These are phyloP conservation scores for Sebastolobus altivelis DNA, from an alignment of 2,797 vertebrate species.

Conservation along the genomic window DNA sequence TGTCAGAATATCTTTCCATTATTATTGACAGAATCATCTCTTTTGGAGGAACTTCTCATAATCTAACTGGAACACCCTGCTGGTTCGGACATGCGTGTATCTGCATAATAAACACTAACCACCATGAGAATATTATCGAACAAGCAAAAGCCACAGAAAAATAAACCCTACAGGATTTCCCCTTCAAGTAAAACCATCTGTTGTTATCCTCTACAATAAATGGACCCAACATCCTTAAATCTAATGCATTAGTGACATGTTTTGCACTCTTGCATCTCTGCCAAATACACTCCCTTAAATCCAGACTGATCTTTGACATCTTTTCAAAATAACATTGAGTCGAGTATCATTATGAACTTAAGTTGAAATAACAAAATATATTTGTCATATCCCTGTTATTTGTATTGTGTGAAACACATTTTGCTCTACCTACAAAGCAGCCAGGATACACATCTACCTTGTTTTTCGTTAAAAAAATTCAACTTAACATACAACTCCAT, in stretches of 20 bases:
- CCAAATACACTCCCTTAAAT: constrained; percentile 30
- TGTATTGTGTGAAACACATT: constrained; percentile 6
- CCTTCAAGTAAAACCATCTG: constrained; percentile 75
- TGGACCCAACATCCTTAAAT: constrained; percentile 42
- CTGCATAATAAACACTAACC: constrained; percentile 75
- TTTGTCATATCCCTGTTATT: constrained; percentile 12
- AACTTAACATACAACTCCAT: constrained; percentile 30
- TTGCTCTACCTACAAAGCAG: constrained; percentile 13
- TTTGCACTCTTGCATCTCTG: constrained; percentile 40
- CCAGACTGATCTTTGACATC: constrained; percentile 10
- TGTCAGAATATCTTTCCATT: constrained; percentile 66
- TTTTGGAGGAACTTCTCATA: constrained; percentile 59
- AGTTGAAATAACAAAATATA: constrained; percentile 11
- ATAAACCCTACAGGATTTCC: constrained; percentile 75
- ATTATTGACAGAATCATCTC: constrained; percentile 71
- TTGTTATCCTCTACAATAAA: constrained; percentile 56
- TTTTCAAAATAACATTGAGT: constrained; percentile 27
- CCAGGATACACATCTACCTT: constrained; percentile 7
- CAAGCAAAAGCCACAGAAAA: constrained; percentile 66
- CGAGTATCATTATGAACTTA: not conserved
- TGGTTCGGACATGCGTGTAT: constrained; percentile 62
- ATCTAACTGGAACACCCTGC: constrained; percentile 61
- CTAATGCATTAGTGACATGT: constrained; percentile 52
- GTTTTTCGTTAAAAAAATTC: constrained; percentile 33
- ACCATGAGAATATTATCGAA: constrained; percentile 68